Base-by-base conservation (phyloP, 2,888 invertebrate species). In the Clostera curtula region DNA sequence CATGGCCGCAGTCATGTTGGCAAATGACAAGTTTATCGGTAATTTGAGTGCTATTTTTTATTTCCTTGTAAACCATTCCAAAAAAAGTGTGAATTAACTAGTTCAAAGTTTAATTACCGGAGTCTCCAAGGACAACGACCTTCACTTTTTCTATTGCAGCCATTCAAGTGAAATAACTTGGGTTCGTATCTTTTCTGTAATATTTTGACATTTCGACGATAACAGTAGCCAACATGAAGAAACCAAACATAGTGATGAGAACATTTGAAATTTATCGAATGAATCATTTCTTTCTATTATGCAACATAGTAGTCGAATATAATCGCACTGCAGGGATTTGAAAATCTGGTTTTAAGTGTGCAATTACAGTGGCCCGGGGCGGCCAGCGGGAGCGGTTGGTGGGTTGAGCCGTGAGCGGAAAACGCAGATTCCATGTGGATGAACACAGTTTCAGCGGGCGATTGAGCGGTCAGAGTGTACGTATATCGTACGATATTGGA, bases 121-220 rank as follows among this genome's bases (percentile, higher is more conserved):
- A 93, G 85, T 97, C 97, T 25, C 97, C 97, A 35, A 97, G 89
- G 33, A 97, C 91, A 51, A 97, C 88, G 36, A 97, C 91, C 71
- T 95, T 92, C 9, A 95, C 95, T 86, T 94, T 93, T 74, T 95
- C 94, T 56, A 94, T 92, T 40, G 91, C 90, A 55, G 93, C 90
- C 93, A 93, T 93, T 75, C 60, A 56, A 51, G 61, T 52, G 45
- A 40, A 50, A 46, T 40, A 46, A 40, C 36, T 41, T 40, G 24
- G 41, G 44, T 56, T 43, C 66, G 76, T 74, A 58, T 60, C 61
- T 57, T 57, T 48, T 63, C 56, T 47, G 9, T 41, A 47, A 42
- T 67, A 56, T 60, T 68, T 65, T 71, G 64, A 70, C 61, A 45
- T 51, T 40, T 21, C n/a, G 14, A n/a, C 10, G 19, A 9, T 3